Evolutionary conservation across 2,888 invertebrate species (phyloP).

Genomic region (Limnephilus rhombicus): DNA sequence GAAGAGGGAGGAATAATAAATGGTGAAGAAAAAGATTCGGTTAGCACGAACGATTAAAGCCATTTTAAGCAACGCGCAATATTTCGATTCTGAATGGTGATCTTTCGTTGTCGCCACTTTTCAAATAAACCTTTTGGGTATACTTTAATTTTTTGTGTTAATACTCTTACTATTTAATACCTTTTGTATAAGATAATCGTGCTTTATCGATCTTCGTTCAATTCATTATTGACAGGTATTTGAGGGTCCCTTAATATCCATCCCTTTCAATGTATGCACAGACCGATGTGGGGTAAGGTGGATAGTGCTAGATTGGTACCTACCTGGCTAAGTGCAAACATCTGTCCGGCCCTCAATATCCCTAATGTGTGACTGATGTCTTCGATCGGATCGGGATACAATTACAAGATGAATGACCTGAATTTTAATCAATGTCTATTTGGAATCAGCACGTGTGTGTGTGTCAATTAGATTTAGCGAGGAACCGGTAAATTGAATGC

Average conservation of each 20-base stretch:
- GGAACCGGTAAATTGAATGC: not conserved
- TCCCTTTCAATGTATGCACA: slow-evolving; percentile 46
- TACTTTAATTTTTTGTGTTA: not conserved
- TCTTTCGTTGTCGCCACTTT: not conserved
- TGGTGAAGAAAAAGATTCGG: too few species aligned
- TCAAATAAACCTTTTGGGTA: not conserved
- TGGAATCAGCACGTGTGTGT: not conserved
- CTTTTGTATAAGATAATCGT: not conserved
- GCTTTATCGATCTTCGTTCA: not conserved
- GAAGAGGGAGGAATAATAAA: too few species aligned
- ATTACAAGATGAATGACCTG: slow-evolving; percentile 29
- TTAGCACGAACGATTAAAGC: too few species aligned
- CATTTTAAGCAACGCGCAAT: too few species aligned
- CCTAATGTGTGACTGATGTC: slow-evolving; percentile 36
- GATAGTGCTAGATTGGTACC: not conserved
- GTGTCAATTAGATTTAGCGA: not conserved
- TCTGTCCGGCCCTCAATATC: slow-evolving; percentile 33
- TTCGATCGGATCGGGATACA: slow-evolving; percentile 15
- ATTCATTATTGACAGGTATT: not conserved
- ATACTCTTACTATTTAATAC: not conserved
- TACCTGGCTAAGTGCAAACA: slow-evolving; percentile 49
- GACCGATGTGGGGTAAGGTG: not conserved
- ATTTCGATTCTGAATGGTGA: too few species aligned
- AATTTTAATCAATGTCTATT: not conserved
- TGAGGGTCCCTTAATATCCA: not conserved